Evolutionary conservation across 2,888 invertebrate species (phyloP).

Genomic region (Rhaphigaster nebulosa): DNA sequence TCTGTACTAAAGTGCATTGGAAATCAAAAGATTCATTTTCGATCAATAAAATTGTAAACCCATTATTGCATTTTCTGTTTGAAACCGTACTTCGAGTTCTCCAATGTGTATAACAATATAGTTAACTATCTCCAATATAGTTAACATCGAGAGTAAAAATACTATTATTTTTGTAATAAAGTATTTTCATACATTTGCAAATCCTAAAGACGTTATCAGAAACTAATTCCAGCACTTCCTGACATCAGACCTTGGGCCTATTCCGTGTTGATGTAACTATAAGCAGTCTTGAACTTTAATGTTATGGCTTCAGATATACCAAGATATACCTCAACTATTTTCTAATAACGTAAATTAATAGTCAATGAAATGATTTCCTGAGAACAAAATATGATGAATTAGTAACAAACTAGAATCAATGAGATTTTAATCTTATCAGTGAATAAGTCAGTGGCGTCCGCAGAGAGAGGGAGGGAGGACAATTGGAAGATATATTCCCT

Average conservation of each 20-base stretch:
- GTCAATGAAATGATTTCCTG: not conserved
- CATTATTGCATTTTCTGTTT: too few relatives aligned
- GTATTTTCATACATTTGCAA: not conserved
- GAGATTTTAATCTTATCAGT: not conserved
- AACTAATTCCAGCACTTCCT: not conserved
- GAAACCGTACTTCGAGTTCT: too few relatives aligned
- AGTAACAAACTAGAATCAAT: not conserved
- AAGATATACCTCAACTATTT: not conserved
- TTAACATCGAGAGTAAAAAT: not conserved
- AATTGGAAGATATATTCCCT: too few relatives aligned
- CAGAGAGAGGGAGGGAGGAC: too few relatives aligned
- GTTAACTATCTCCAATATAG: too few relatives aligned
- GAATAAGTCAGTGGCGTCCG: too few relatives aligned
- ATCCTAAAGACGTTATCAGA: not conserved
- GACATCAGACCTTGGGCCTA: not conserved
- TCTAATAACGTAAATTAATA: not conserved
- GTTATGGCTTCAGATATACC: not conserved
- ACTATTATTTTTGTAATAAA: not conserved
- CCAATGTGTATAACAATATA: too few relatives aligned
- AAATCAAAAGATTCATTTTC: too few relatives aligned
- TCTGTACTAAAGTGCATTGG: too few relatives aligned
- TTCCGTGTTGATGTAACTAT: not conserved
- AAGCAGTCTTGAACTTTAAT: conserved; percentile 40
- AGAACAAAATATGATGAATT: not conserved
- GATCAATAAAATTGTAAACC: too few relatives aligned